Conservation (phyloP, 2,888 invertebrate genomes). For the Phortica okadai region DNA sequence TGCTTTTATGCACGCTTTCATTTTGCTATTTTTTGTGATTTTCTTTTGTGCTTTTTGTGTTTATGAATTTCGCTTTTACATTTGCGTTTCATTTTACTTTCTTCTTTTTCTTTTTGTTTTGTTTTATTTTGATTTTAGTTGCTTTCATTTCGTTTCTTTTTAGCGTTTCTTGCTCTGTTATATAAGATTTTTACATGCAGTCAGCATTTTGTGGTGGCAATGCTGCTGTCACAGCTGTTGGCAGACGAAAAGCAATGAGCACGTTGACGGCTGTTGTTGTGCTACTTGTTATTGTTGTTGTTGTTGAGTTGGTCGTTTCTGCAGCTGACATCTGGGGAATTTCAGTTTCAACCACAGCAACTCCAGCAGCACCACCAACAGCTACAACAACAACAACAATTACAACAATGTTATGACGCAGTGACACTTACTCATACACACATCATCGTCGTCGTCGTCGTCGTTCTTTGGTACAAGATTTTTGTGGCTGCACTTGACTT, state of each 20-base stretch:
- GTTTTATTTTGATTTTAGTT: no score
- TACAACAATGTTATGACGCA: no score
- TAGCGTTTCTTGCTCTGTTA: no score
- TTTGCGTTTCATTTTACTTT: neutral
- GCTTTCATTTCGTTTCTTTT: neutral
- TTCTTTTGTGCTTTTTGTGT: neutral
- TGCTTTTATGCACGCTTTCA: neutral
- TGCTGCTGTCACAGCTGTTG: conserved; percentile 2
- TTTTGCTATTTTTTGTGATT: neutral
- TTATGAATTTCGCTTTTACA: neutral
- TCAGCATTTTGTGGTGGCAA: neutral
- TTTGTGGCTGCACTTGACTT: neutral
- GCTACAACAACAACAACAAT: no score
- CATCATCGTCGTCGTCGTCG: neutral
- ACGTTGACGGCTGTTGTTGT: neutral
- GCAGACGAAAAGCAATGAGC: neutral
- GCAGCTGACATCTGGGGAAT: conserved; percentile 19
- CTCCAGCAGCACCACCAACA: conserved; percentile 1
- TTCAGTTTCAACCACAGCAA: conserved; percentile 42
- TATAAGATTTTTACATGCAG: neutral
- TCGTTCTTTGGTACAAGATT: neutral
- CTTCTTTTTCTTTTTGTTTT: neutral
- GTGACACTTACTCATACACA: conserved; percentile 38
- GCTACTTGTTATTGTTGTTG: neutral
- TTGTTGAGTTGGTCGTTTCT: neutral